Conservation (phyloP, 1,140 invertebrate genomes). For the Theocolax elegans region DNA sequence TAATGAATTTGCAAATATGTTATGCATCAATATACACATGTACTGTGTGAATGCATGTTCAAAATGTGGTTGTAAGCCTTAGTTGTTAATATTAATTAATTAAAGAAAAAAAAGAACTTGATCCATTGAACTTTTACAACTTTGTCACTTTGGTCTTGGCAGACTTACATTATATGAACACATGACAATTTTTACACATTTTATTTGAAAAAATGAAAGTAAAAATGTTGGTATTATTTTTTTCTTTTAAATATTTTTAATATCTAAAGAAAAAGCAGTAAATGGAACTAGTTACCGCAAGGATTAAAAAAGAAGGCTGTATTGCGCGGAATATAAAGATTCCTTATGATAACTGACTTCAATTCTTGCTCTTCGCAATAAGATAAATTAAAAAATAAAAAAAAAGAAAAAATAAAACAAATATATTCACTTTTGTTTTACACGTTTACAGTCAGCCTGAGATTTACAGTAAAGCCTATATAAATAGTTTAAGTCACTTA, state of each 20-base stretch:
- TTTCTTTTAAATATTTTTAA: slow-evolving; percentile 15
- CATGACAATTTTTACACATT: slow-evolving; percentile 28
- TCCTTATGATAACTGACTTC: slow-evolving; percentile 29
- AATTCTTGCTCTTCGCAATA: slow-evolving; percentile 11
- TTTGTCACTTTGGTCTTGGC: slow-evolving; percentile 40
- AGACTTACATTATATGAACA: slow-evolving; percentile 41
- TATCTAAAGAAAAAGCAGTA: slow-evolving; percentile 5
- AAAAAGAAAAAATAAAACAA: too few relatives aligned
- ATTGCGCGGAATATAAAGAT: not conserved
- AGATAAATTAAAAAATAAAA: slow-evolving; percentile 29
- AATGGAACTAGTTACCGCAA: slow-evolving; percentile 9
- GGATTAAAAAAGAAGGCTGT: not conserved
- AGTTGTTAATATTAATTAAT: too few relatives aligned
- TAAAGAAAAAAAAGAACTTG: too few relatives aligned
- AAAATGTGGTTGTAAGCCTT: too few relatives aligned
- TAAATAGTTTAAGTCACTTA: not conserved
- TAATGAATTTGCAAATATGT: too few relatives aligned
- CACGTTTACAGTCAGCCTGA: slow-evolving; percentile 10
- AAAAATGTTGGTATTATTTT: too few relatives aligned
- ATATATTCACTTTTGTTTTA: slow-evolving; percentile 3
- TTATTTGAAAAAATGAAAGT: slow-evolving; percentile 13
- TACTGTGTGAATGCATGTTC: too few relatives aligned
- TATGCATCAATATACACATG: too few relatives aligned
- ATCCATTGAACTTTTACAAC: slow-evolving; percentile 15
- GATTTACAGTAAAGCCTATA: slow-evolving; percentile 17